Conservation (phyloP, 2,113 vertebrate species). For the Nycticryphes semicollaris region DNA sequence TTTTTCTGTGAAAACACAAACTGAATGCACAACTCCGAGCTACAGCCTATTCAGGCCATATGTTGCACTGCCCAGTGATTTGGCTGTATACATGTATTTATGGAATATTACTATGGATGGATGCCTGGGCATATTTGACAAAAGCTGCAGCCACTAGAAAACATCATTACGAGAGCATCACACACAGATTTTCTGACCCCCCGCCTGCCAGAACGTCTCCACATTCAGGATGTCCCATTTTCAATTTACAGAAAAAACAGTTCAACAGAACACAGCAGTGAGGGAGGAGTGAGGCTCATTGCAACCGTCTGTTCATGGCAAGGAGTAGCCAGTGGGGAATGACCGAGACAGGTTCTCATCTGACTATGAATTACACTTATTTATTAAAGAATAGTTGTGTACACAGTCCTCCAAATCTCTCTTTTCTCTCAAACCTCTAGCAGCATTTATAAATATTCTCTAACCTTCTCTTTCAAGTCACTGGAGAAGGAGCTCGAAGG, state of each 20-base stretch:
- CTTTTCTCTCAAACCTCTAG: not conserved
- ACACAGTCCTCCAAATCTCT: not conserved
- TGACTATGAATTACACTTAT: not conserved
- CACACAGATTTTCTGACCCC: not conserved
- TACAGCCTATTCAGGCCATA: not conserved
- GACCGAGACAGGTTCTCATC: not conserved
- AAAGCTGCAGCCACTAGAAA: constrained; percentile 15
- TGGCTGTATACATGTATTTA: rapidly evolving
- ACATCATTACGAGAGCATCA: not conserved
- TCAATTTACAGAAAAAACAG: not conserved
- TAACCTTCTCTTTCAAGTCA: not conserved
- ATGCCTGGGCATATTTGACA: not conserved
- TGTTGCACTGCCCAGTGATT: not conserved
- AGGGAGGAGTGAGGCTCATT: not conserved
- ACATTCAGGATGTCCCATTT: not conserved
- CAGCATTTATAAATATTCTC: not conserved
- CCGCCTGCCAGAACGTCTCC: not conserved
- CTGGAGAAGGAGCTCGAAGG: not conserved
- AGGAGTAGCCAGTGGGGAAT: not conserved
- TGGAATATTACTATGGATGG: not conserved
- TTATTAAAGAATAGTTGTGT: not conserved
- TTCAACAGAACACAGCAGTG: not conserved
- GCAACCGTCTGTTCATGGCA: not conserved
- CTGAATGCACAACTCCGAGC: not conserved
- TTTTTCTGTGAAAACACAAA: not conserved